These are phyloP conservation scores for Eristalis intricaria DNA, from an alignment of 2,888 invertebrate genomes.

Conservation along the genomic window DNA sequence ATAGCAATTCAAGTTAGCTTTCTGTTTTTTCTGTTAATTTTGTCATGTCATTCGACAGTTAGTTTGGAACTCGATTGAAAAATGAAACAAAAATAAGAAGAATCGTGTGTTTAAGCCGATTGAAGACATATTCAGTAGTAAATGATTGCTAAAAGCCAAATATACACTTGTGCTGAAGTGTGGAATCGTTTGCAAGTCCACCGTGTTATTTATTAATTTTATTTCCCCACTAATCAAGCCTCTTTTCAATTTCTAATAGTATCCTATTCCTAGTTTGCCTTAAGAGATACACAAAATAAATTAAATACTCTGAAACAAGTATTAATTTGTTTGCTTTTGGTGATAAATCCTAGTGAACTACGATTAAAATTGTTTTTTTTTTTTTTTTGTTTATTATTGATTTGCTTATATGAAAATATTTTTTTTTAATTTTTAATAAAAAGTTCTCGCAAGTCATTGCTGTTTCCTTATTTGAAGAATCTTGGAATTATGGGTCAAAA, in stretches of 20 bases:
- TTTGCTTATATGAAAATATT: background rate
- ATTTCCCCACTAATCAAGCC: conserved; percentile 21
- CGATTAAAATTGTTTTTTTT: background rate
- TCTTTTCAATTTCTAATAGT: conserved; percentile 36
- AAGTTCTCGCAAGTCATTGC: background rate
- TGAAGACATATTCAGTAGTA: conserved; percentile 8
- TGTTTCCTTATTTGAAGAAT: background rate
- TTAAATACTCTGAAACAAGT: conserved; percentile 17
- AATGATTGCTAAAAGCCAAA: conserved; percentile 41
- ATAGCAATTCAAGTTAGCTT: conserved; percentile 30
- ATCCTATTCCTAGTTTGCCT: conserved; percentile 21
- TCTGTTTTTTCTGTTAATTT: background rate
- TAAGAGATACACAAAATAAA: background rate
- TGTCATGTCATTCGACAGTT: too few relatives aligned
- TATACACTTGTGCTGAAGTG: conserved; percentile 37
- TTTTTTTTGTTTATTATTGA: background rate
- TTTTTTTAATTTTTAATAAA: background rate
- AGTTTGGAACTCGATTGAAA: background rate
- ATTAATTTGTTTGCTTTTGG: conserved; percentile 1
- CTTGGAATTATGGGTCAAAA: background rate
- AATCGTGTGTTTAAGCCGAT: conserved; percentile 6
- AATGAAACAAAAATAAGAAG: background rate
- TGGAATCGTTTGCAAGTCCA: conserved; percentile 13
- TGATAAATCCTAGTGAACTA: conserved; percentile 26
- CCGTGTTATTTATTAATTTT: background rate